Percentiles rank a stretch among this genome's conserved stretches.
phyloP scores from a whole-genome alignment of 53 echinoderm and acorn worm species.

The Hippasteria phrygiana region DNA sequence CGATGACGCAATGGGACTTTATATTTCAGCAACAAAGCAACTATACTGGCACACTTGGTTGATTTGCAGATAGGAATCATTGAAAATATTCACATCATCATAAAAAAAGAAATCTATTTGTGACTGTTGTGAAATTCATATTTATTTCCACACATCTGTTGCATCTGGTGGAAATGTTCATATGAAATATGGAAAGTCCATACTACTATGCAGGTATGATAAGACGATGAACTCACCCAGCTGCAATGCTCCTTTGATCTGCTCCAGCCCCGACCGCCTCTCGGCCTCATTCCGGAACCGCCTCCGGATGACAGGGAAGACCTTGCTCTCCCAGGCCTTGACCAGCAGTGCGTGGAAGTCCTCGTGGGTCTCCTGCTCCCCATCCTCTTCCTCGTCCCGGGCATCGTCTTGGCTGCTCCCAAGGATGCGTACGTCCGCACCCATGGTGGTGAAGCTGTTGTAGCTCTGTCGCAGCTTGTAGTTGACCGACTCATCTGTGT shows the following conservation, averaged over 20 bases:
- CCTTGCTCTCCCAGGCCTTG: constrained; percentile 91
- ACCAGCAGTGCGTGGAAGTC: constrained; percentile 88
- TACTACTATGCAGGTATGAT: too few relatives aligned
- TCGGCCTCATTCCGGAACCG: constrained; percentile 89
- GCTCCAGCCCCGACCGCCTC: constrained; percentile 87
- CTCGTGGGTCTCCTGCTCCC: constrained; percentile 81
- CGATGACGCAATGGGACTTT: too few relatives aligned
- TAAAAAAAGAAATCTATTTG: too few relatives aligned
- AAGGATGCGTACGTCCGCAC: constrained; percentile 72
- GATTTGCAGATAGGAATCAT: too few relatives aligned
- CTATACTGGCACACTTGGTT: too few relatives aligned
- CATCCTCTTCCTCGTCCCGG: constrained; percentile 72
- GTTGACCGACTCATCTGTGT: constrained; percentile 74
- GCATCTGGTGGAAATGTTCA: too few relatives aligned
- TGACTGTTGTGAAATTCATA: too few relatives aligned
- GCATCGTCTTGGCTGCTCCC: constrained; percentile 68
- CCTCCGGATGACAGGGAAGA: constrained; percentile 89
- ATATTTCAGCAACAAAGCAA: too few relatives aligned
- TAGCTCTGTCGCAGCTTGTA: constrained; percentile 80
- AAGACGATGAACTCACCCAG: constrained; percentile 62
- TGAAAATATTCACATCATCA: too few relatives aligned
- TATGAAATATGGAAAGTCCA: too few relatives aligned
- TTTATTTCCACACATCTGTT: too few relatives aligned
- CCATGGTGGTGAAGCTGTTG: constrained; percentile 85
- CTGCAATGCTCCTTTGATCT: constrained; percentile 91